Percentiles rank a stretch among this genome's conserved stretches.
Conservation (phyloP, 2,888 invertebrate genomes). For the Mimumesa dahlbomi region DNA sequence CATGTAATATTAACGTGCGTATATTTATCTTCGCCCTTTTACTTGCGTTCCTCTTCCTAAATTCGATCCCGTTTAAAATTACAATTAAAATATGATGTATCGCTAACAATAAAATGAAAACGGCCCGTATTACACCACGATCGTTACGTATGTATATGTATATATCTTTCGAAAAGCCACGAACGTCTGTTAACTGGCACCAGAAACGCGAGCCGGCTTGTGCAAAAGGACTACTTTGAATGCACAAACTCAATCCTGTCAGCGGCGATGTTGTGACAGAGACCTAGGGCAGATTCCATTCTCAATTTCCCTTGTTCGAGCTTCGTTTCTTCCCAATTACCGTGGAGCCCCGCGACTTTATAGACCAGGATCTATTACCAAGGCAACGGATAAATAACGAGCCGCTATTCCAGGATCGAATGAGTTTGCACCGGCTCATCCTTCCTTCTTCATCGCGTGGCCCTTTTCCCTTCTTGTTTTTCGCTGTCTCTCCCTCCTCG, state of each 20-base stretch:
- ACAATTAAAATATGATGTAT: too few relatives aligned
- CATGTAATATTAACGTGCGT: too few relatives aligned
- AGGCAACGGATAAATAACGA: slow-evolving; percentile 73
- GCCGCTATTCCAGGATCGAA: slow-evolving; percentile 68
- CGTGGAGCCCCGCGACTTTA: slow-evolving; percentile 65
- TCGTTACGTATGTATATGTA: too few relatives aligned
- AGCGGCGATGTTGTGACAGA: slow-evolving; percentile 31
- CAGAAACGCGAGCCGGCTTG: not conserved
- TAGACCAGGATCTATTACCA: slow-evolving; percentile 72
- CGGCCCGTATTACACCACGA: too few relatives aligned
- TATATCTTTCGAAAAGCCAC: too few relatives aligned
- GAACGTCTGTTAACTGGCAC: not conserved
- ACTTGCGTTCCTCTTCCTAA: too few relatives aligned
- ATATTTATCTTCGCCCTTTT: too few relatives aligned
- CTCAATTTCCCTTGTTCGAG: slow-evolving; percentile 59
- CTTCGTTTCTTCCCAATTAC: slow-evolving; percentile 72
- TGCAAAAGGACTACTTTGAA: slow-evolving; percentile 2
- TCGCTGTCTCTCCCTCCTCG: slow-evolving; percentile 28
- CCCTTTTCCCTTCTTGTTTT: slow-evolving; percentile 17
- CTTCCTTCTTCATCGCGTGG: slow-evolving; percentile 28
- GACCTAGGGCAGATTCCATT: slow-evolving; percentile 29
- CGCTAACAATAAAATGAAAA: too few relatives aligned
- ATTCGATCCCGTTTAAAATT: too few relatives aligned
- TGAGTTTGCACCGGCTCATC: slow-evolving; percentile 64
- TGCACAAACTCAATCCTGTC: slow-evolving; percentile 9